Evolutionary conservation across 1,140 invertebrate species (phyloP).

Genomic region (Danaus melanippus): DNA sequence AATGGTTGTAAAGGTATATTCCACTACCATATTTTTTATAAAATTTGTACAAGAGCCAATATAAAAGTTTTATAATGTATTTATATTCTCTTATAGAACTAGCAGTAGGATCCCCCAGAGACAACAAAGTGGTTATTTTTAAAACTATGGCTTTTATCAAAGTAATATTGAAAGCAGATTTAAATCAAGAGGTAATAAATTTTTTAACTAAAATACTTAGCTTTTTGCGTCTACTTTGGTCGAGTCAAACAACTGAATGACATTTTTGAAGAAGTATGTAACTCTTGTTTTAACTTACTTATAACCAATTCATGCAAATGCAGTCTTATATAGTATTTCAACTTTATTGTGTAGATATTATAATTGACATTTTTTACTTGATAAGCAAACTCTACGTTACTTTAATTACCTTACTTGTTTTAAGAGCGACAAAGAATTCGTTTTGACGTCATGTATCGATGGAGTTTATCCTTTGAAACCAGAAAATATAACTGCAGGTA

Average conservation of each 20-base stretch:
- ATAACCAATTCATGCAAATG: no score
- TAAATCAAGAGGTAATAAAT: constrained; percentile 22
- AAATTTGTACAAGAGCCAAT: no score
- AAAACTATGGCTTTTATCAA: constrained; percentile 31
- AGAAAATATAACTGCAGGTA: constrained; percentile 7
- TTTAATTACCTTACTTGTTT: not conserved
- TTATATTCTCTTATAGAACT: constrained; percentile 42
- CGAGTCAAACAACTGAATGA: not conserved
- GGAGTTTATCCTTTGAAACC: constrained; percentile 1
- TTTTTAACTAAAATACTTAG: not conserved
- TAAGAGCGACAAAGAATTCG: constrained; percentile 4
- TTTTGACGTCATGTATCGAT: constrained; percentile 5
- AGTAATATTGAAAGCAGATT: constrained; percentile 23
- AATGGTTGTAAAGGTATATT: constrained; percentile 64
- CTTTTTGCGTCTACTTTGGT: no score
- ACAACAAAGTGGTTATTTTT: constrained; percentile 52
- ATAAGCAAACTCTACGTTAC: no score
- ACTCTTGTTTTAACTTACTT: no score
- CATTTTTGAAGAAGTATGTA: no score
- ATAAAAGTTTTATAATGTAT: no score
- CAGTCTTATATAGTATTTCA: no score
- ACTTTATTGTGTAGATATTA: no score
- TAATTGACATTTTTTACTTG: no score
- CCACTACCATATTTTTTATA: no score
- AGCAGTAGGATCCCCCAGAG: constrained; percentile 69